Evolutionary conservation across 2,797 vertebrate genomes (phyloP).

Genomic region (Acipenser ruthenus): DNA sequence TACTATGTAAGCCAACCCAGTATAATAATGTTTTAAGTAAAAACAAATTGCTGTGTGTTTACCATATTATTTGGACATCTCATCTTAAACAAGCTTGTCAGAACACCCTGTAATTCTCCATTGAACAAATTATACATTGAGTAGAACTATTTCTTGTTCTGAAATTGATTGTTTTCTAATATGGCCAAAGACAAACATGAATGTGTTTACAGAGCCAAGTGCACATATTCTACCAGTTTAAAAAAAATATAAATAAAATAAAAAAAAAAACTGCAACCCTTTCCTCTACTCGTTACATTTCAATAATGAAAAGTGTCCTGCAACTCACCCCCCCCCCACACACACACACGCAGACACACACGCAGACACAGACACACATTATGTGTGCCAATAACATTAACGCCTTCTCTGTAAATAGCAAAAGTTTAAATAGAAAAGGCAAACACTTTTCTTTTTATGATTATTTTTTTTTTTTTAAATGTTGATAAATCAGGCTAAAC

Average conservation of each 20-base stretch:
- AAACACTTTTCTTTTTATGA: background rate
- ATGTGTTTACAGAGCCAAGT: no score
- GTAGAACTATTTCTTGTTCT: conserved; percentile 44
- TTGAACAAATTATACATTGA: conserved; percentile 62
- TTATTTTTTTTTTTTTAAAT: background rate
- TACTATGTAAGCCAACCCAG: conserved; percentile 72
- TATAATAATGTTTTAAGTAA: conserved; percentile 72
- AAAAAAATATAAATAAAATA: no score
- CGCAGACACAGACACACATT: conserved; percentile 66
- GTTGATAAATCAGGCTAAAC: background rate
- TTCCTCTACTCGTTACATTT: no score
- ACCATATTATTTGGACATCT: conserved; percentile 76
- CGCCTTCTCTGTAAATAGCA: conserved; percentile 39
- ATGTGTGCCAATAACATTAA: conserved; percentile 42
- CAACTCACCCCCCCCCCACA: no score
- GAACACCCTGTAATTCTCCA: conserved; percentile 69
- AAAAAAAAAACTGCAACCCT: no score
- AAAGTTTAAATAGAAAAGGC: conserved; percentile 31
- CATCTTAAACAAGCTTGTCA: conserved; percentile 77
- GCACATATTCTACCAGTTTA: no score
- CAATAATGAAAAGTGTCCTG: no score
- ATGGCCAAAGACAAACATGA: no score
- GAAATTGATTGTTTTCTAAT: no score
- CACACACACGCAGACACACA: conserved; percentile 60
- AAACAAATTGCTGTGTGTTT: conserved; percentile 76